Conservation (phyloP, 2,797 vertebrate genomes). For the Gymnoscopelus braueri region DNA sequence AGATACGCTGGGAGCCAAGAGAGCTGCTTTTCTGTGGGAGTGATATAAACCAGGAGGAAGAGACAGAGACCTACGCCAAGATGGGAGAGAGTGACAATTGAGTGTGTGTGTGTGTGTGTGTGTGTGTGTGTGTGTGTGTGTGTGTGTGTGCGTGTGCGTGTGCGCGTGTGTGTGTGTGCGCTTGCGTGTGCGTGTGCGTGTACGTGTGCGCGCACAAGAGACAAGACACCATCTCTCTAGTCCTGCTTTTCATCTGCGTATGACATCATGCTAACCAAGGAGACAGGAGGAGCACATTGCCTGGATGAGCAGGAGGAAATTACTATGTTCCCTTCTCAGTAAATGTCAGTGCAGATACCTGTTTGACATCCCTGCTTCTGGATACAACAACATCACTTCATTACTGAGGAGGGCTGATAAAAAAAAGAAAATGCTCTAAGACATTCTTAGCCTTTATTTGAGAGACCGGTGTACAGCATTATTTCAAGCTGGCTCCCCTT, state of each 20-base stretch:
- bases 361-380: neutral
- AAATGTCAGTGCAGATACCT: conserved; percentile 33
- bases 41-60: conserved; percentile 79
- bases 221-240: conserved; percentile 51
- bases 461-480: too few relatives aligned
- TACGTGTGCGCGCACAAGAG: neutral
- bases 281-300: conserved; percentile 24
- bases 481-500: too few relatives aligned
- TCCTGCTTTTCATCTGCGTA: conserved; percentile 51
- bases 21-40: conserved; percentile 74
- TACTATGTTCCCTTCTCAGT: conserved; percentile 14
- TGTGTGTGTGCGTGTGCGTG: too few relatives aligned
- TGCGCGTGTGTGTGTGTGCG: too few relatives aligned
- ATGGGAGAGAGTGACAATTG: conserved; percentile 24
- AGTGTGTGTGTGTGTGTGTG: too few relatives aligned
- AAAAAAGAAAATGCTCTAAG: too few relatives aligned
- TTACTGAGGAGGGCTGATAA: too few relatives aligned
- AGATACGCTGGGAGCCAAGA: conserved; percentile 72
- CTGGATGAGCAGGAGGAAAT: conserved; percentile 52
- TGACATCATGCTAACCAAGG: conserved; percentile 49
- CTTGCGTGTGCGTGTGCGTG: too few relatives aligned
- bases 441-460: too few relatives aligned
- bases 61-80: conserved; percentile 61
- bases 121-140: too few relatives aligned
- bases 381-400: conserved; percentile 1